These are phyloP conservation scores for Drosophila merina DNA, from an alignment of 2,888 invertebrate genomes.

Conservation along the genomic window DNA sequence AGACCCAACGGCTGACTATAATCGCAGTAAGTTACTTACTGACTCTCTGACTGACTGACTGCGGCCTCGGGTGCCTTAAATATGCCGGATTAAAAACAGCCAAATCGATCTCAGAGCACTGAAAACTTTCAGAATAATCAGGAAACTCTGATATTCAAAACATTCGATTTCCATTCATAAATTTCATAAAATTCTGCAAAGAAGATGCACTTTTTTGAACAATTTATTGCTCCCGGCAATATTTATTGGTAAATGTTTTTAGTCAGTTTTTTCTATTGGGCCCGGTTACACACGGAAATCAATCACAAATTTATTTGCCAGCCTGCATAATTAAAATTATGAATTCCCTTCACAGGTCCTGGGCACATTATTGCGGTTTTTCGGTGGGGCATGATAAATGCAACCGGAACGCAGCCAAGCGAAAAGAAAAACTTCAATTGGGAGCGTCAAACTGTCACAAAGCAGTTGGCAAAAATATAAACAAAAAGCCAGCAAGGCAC, in stretches of 20 bases:
- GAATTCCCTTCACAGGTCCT: constrained; percentile 34
- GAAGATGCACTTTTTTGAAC: not conserved
- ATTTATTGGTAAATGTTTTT: not conserved
- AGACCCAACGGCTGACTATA: constrained; percentile 31
- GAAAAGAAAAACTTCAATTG: constrained; percentile 50
- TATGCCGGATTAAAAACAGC: not conserved
- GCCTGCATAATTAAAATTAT: constrained; percentile 56
- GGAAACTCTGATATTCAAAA: no score
- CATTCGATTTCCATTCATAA: constrained; percentile 4
- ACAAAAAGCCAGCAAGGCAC: constrained; percentile 49
- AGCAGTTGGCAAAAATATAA: constrained; percentile 63
- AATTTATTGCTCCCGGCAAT: not conserved
- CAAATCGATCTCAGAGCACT: constrained; percentile 24
- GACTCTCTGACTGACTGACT: constrained; percentile 31
- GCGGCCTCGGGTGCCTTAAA: constrained; percentile 40
- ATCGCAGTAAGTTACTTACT: constrained; percentile 41
- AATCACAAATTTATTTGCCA: constrained; percentile 46
- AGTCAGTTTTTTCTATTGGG: not conserved
- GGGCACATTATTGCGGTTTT: constrained; percentile 21
- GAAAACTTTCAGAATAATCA: not conserved
- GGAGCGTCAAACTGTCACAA: constrained; percentile 54
- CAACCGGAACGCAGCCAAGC: constrained; percentile 32
- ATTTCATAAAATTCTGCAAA: not conserved
- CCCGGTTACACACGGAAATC: constrained; percentile 20
- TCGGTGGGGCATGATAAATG: constrained; percentile 18